Evolutionary conservation across 2,888 invertebrate species (phyloP), one percentile per base, ranked within the genome.

Genomic region (Hipparchia semele): DNA sequence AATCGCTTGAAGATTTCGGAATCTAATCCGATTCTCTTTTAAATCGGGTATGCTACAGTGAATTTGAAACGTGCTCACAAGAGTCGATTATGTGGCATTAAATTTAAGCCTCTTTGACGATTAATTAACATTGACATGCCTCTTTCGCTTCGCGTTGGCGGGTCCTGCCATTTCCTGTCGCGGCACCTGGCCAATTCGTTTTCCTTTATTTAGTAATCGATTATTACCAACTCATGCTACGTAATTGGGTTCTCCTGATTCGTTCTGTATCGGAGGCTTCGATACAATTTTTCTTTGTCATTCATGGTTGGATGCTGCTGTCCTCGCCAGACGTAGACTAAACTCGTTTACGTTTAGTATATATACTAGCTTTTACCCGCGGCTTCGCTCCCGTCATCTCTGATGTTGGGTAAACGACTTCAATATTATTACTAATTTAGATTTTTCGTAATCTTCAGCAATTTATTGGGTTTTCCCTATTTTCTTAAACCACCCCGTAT

Each of bases 51-150:
- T 56, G 70, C 23, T 64, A 70, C 62, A 70, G 64, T 70, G 62
- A 75, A 72, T 68, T 77, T 49, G 70, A 75, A 71, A 70, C 74
- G 73, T 78, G 75, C 70, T 58, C 66, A 71, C 75, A 78, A 77
- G 78, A 73, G 62, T 39, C 64, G 71, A 71, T 76, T 74, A 78
- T 75, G 70, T 76, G 74, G 77, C 80, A 81, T 84, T 76, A 86
- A 87, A 85, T 84, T 84, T 82, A 80, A 82, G 79, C 82, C 82
- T 82, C 86, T 85, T 85, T 82, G 89, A 89, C 88, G 89, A 93
- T 91, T 91, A 92, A 92, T 92, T 91, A 90, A 87, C 84, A 91
- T 92, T 92, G 91, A 89, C 87, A 89, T 85, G 91, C 81, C 81
- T 80, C 86, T 89, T 92, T 90, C 85, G 91, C 81, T 86, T 81